Conservation (phyloP, 1,140 invertebrate genomes). For the Macrotrachela quadricornifera region DNA sequence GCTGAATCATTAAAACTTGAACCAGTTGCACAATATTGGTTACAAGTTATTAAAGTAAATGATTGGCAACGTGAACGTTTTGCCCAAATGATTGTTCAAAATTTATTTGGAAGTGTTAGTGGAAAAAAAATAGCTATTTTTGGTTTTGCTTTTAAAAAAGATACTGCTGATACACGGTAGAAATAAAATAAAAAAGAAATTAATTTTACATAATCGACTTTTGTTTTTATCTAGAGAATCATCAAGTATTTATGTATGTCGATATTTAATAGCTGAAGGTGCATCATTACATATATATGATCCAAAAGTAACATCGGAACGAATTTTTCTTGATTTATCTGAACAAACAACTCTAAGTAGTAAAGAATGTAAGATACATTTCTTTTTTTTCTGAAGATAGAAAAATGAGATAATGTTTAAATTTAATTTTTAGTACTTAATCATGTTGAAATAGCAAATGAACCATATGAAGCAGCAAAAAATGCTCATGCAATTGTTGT, state of each 20-base stretch:
- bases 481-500: constrained; percentile 78
- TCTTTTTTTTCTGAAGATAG: not conserved
- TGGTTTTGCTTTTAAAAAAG: constrained; percentile 97
- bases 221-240: constrained; percentile 47
- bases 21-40: constrained; percentile 90
- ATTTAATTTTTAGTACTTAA: not conserved
- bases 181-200: not conserved
- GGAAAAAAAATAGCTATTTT: constrained; percentile 82
- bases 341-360: not conserved
- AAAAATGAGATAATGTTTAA: not conserved
- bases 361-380: not conserved
- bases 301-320: constrained; percentile 50
- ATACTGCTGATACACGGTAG: constrained; percentile 74
- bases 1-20: constrained; percentile 82
- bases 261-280: constrained; percentile 79
- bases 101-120: constrained; percentile 83
- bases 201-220: not conserved
- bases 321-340: not conserved
- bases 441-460: not conserved
- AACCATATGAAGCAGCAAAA: constrained; percentile 51
- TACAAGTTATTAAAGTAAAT: constrained; percentile 88
- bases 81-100: constrained; percentile 69
- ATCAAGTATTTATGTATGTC: constrained; percentile 74
- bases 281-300: constrained; percentile 85
- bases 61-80: constrained; percentile 86